Conservation (phyloP, 2,797 vertebrate genomes). For the Acanthis flammea region DNA sequence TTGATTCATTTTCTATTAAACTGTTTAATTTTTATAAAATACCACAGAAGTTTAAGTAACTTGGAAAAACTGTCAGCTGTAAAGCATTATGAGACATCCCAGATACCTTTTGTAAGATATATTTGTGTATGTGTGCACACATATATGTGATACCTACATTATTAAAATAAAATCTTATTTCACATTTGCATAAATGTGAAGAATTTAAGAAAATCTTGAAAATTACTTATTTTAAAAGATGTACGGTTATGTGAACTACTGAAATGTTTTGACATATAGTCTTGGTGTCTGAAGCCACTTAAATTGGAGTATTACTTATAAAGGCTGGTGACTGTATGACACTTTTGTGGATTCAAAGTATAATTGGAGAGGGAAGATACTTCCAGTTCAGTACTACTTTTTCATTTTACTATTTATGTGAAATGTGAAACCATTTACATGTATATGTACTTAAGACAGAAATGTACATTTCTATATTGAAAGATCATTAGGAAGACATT, state of each 20-base stretch:
- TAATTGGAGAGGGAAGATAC: background rate
- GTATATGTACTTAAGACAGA: background rate
- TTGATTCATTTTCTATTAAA: background rate
- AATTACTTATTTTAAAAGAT: background rate
- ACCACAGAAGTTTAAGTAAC: background rate
- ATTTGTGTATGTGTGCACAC: background rate
- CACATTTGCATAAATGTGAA: background rate
- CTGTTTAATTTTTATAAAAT: background rate
- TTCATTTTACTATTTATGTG: background rate
- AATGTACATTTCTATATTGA: background rate
- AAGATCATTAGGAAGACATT: background rate
- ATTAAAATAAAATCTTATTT: background rate
- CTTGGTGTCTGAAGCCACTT: background rate
- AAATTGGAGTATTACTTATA: background rate
- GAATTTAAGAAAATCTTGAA: background rate
- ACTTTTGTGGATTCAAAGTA: background rate
- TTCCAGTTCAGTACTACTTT: background rate
- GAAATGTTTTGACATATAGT: background rate
- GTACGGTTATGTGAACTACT: background rate
- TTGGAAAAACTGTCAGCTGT: background rate
- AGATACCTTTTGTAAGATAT: background rate
- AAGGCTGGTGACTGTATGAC: background rate
- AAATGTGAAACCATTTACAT: background rate
- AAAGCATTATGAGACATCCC: background rate
- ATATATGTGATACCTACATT: background rate